Evolutionary conservation across 2,888 invertebrate genomes (phyloP).

Genomic region (Volucella inanis): DNA sequence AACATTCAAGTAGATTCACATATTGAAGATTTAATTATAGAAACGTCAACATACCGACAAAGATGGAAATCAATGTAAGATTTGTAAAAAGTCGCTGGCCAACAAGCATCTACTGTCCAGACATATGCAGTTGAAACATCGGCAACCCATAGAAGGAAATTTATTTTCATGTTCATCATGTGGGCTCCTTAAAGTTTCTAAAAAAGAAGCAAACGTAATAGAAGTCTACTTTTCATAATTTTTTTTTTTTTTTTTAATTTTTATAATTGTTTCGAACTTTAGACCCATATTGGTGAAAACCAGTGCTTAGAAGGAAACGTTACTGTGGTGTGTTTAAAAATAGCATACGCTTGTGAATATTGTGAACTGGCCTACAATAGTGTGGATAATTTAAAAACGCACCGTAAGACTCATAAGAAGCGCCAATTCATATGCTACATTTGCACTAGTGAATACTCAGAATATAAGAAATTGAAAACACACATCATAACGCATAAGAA

Average conservation of each 20-base stretch:
- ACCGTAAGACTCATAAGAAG: constrained; percentile 77
- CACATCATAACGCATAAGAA: constrained; percentile 77
- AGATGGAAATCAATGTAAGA: constrained; percentile 76
- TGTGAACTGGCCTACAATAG: constrained; percentile 79
- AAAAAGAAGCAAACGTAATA: constrained; percentile 76
- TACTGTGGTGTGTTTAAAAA: constrained; percentile 33
- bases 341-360: constrained; percentile 80
- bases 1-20: not conserved
- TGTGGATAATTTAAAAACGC: constrained; percentile 76
- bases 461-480: constrained; percentile 72
- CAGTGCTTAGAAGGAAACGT: constrained; percentile 39
- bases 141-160: constrained; percentile 51
- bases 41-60: constrained; percentile 62
- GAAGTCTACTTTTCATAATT: not conserved
- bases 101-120: constrained; percentile 78
- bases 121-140: constrained; percentile 77
- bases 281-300: constrained; percentile 59
- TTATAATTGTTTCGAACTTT: not conserved
- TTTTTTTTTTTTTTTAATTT: constrained; percentile 18
- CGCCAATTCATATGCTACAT: constrained; percentile 64
- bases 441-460: constrained; percentile 63
- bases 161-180: constrained; percentile 77
- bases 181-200: constrained; percentile 78
- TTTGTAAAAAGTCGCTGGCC: constrained; percentile 79
- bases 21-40: constrained; percentile 38